Evolutionary conservation across 2,113 vertebrate species (phyloP), one percentile per base, ranked within the genome.

Genomic region (Nipponia nippon): DNA sequence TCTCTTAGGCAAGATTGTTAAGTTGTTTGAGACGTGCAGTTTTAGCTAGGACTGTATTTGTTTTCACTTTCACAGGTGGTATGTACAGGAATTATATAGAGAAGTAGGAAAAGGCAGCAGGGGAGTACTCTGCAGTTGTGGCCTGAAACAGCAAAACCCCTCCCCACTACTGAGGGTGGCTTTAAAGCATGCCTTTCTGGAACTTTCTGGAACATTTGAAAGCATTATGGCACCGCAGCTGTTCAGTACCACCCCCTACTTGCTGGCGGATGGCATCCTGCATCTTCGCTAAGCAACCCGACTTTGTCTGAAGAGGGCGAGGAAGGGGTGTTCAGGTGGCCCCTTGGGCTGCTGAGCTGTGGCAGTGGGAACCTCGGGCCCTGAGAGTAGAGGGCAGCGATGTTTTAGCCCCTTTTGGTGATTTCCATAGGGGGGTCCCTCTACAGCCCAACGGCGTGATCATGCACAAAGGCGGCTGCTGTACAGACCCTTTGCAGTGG

Each of bases 401-500:
- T 1, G 2, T 73, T 83, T 69, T 82, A 89, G 59, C 21, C 23
- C 34, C 50, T 84, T 25, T 20, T 42, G 70, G 40, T 34, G 8
- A 63, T 84, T 84, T 44, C 77, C 1, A 0, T 83, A 30, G 50
- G 18, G 69, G 40, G 6, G 16, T 53, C 26, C 10, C 20, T 72
- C 52, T 49, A 10, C 40, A 66, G 17, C 44, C 26, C 23, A 11
- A 32, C 30, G 9, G 12, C 0, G 0, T 25, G 34, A 17, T 50
- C 4, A 6, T 3, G 1, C 55, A 8, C 50, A 26, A 30, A 61
- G 69, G 42, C 0, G 0, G 7, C 46, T 52, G 69, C 21, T 80
- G 10, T 73, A 66, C 40, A 71, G 25, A 52, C 21, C 18, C 38
- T 81, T 83, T 56, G 32, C 83, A 83, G 50, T 32, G 58, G 75